Evolutionary conservation across 2,113 vertebrate species (phyloP), one percentile per base, ranked within the genome.

Genomic region (human (Homo sapiens)): DNA sequence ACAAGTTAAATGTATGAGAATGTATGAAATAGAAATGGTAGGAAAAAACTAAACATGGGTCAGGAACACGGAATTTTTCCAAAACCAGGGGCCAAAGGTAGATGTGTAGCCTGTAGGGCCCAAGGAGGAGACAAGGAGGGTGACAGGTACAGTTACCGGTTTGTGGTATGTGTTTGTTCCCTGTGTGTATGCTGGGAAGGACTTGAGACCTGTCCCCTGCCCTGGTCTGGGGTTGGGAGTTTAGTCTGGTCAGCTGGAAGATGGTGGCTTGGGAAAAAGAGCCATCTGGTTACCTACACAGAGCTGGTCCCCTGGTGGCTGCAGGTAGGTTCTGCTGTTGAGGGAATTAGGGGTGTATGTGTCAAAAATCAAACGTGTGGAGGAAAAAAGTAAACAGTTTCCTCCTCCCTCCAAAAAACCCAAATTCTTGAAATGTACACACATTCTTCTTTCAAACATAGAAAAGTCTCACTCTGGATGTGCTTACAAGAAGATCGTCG

Each of bases 381-480:
- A 98, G 98, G 98, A 97, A 97, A 95, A 89, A 98, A 98, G 98
- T 97, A 98, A 98, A 90, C 96, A 89, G 93, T 97, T 98, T 98
- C 98, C 98, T 98, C 94, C 96, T 96, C 57, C 66, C 96, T 95
- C 95, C 16, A 4, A 48, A 70, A 83, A 80, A 38, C 79, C 85
- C 95, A n/a, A 25, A 85, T 80, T 90, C 97, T 78, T 90, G 80
- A 96, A 96, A 93, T 59, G 83, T 70, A 95, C 91, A 90, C 43
- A 90, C 2, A 73, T 80, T 89, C 98, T 97, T 86, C 98, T 98
- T 97, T 99, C 99, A 99, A 98, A 99, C 99, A 97, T 99, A 99
- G 99, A 99, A 99, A 98, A 99, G 99, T 98, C 99, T 99, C 98
- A 99, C 99, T 98, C 98, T 99, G 97, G 99, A 99, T 96, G 99